These are phyloP conservation scores for Habrosyne pyritoides DNA, from an alignment of 2,888 invertebrate genomes.

Conservation along the genomic window DNA sequence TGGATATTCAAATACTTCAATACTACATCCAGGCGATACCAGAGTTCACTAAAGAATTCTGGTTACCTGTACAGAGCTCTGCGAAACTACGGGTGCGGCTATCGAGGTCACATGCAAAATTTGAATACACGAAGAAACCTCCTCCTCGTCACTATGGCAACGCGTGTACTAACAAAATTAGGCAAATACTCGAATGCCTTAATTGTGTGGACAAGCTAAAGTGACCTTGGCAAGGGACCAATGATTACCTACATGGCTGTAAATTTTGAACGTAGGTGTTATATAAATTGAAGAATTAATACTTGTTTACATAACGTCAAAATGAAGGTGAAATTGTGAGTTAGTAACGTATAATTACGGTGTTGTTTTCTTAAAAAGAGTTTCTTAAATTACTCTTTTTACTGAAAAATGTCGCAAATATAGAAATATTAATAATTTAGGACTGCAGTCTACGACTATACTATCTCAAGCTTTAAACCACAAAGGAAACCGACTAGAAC, in stretches of 20 bases:
- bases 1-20: background rate
- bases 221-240: slow-evolving; percentile 29
- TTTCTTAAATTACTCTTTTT: background rate
- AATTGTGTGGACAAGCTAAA: slow-evolving; percentile 25
- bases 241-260: background rate
- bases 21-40: background rate
- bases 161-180: slow-evolving; percentile 72
- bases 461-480: too few species aligned
- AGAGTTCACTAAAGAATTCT: background rate
- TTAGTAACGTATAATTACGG: background rate
- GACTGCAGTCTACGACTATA: too few species aligned
- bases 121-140: slow-evolving; percentile 46
- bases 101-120: slow-evolving; percentile 27
- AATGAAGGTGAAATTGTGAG: background rate
- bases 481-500: too few species aligned
- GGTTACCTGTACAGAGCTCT: background rate
- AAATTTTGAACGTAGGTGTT: background rate
- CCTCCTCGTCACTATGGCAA: slow-evolving; percentile 50
- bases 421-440: too few species aligned
- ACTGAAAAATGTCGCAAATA: too few species aligned
- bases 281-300: background rate
- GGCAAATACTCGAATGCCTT: slow-evolving; percentile 48
- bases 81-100: background rate
- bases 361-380: background rate
- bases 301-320: slow-evolving; percentile 1